phyloP scores from a whole-genome alignment of 1,140 invertebrate genomes.

The Apis laboriosa region DNA sequence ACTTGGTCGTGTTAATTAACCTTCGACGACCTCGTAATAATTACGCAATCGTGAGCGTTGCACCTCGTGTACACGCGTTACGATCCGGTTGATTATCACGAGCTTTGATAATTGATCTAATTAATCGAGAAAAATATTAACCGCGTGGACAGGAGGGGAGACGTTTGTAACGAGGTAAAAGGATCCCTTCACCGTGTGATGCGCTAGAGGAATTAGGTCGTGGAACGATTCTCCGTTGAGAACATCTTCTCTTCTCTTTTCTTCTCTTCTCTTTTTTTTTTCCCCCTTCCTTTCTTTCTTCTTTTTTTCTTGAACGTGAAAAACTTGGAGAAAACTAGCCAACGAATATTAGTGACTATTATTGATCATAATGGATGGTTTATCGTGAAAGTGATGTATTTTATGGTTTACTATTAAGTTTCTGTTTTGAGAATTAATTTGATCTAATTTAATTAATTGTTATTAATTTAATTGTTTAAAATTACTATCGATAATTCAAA shows the following conservation, averaged over 20 bases:
- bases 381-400: no score
- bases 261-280: no score
- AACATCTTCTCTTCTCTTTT: not conserved
- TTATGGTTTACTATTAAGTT: no score
- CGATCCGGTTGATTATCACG: not conserved
- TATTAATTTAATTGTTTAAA: no score
- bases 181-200: constrained; percentile 10
- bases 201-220: constrained; percentile 10
- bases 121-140: constrained; percentile 21
- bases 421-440: no score
- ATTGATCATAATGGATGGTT: no score
- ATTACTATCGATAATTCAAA: no score
- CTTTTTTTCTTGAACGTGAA: not conserved
- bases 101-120: constrained; percentile 15
- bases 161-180: constrained; percentile 4
- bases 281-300: not conserved
- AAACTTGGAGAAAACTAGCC: not conserved
- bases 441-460: no score
- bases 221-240: constrained; percentile 1
- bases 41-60: constrained; percentile 50
- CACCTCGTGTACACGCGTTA: not conserved
- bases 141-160: not conserved
- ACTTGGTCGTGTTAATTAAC: constrained; percentile 48
- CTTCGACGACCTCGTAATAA: constrained; percentile 53
- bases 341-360: not conserved